Evolutionary conservation across 37 sponge, comb jelly and placozoan genomes (phyloP).

Genomic region (Axinella damicornis): DNA sequence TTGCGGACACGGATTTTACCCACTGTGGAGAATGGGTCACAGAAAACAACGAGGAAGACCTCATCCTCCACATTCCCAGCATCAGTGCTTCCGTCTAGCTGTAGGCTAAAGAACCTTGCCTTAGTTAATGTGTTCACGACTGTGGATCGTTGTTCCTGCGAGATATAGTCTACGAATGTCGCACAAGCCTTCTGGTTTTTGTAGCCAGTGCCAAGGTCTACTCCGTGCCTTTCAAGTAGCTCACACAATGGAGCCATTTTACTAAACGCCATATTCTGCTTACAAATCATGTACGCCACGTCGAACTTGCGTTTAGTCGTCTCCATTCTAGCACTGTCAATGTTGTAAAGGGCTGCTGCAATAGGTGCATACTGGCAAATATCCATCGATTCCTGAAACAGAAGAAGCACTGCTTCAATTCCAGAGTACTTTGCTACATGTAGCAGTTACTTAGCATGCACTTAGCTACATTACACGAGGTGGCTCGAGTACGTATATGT

Average conservation of each 20-base stretch:
- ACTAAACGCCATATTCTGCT: conserved; percentile 38
- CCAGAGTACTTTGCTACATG: too few relatives aligned
- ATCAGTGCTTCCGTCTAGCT: conserved; percentile 39
- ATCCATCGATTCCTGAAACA: not conserved
- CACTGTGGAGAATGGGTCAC: conserved; percentile 20
- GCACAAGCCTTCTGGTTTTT: conserved; percentile 47
- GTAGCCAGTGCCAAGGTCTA: conserved; percentile 49
- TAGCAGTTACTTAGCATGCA: too few relatives aligned
- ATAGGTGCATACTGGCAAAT: conserved; percentile 29
- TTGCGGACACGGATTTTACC: conserved; percentile 29
- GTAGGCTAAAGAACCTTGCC: conserved; percentile 33
- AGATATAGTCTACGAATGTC: conserved; percentile 33
- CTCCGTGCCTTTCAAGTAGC: conserved; percentile 50
- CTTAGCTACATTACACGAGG: not conserved
- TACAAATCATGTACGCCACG: conserved; percentile 55
- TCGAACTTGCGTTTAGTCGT: conserved; percentile 40
- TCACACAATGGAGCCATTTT: conserved; percentile 58
- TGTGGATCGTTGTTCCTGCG: not conserved
- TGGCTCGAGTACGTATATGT: too few relatives aligned
- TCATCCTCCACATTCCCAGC: conserved; percentile 24
- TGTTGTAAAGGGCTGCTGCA: not conserved
- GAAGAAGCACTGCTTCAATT: too few relatives aligned
- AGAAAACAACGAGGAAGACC: conserved; percentile 35
- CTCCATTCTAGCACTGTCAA: not conserved
- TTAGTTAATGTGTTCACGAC: not conserved